Evolutionary conservation across 2,797 vertebrate species (phyloP).

Genomic region (Malurus splendens): DNA sequence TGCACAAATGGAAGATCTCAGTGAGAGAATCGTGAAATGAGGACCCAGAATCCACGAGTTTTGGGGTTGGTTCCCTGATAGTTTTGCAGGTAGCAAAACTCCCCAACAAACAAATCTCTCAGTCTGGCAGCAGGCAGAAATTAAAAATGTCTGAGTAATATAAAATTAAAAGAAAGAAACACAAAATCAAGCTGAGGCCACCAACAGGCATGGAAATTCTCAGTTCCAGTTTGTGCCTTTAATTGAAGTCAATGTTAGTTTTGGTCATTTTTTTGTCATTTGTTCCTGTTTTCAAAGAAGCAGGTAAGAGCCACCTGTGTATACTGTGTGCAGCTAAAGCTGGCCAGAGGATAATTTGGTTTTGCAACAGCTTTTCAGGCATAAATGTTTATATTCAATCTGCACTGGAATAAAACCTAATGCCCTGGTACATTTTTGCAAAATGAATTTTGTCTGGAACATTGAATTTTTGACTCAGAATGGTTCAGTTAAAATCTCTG

Average conservation of each 20-base stretch:
- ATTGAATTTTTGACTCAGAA: background rate
- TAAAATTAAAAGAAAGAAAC: background rate
- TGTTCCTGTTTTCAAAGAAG: background rate
- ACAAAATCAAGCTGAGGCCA: background rate
- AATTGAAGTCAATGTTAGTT: background rate
- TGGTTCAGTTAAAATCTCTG: background rate
- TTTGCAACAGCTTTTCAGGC: background rate
- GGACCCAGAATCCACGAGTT: background rate
- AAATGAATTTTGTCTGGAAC: background rate
- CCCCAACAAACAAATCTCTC: accelerated
- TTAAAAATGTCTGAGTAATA: background rate
- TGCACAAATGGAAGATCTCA: background rate
- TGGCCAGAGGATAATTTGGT: background rate
- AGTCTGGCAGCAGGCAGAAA: background rate
- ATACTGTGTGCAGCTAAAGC: background rate
- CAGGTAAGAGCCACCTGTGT: background rate
- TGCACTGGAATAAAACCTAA: background rate
- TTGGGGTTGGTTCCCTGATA: background rate
- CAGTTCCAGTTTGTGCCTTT: background rate
- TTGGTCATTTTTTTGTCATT: background rate
- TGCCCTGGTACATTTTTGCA: background rate
- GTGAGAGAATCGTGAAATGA: background rate
- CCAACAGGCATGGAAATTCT: background rate
- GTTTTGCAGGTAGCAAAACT: background rate
- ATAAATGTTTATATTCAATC: background rate